Percentiles rank a stretch among this genome's conserved stretches.
phyloP scores from a whole-genome alignment of 1,140 invertebrate genomes.

The Ceratosolen fusciceps region DNA sequence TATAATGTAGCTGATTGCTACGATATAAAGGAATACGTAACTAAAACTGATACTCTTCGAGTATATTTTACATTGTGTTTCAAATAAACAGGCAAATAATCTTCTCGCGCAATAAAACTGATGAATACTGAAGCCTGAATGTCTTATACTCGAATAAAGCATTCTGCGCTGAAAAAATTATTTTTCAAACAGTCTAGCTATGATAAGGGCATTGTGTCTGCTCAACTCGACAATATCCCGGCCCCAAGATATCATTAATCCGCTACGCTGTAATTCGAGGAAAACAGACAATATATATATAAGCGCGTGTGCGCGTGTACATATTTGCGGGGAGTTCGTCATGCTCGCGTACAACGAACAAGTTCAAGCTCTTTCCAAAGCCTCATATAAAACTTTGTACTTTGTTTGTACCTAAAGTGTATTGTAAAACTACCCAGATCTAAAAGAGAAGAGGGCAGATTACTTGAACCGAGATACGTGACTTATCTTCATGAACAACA shows the following conservation, averaged over 20 bases:
- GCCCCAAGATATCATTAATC: background rate
- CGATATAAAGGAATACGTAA: background rate
- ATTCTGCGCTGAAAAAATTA: background rate
- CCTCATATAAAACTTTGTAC: background rate
- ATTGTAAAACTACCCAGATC: background rate
- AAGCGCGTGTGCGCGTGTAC: too few species aligned
- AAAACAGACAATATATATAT: background rate
- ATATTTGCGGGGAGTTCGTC: background rate
- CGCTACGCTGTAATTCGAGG: background rate
- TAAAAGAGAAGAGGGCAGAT: background rate
- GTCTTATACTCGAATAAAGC: background rate
- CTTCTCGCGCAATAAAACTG: background rate
- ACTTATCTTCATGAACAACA: background rate
- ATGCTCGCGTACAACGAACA: background rate
- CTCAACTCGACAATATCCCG: background rate
- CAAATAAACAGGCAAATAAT: background rate
- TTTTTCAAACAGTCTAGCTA: background rate
- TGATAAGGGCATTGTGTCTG: background rate
- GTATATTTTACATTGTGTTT: background rate
- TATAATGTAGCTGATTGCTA: too few species aligned
- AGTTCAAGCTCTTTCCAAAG: background rate
- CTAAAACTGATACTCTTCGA: background rate
- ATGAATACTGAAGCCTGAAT: background rate
- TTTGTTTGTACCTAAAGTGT: background rate
- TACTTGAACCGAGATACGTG: background rate